These are phyloP conservation scores for Morone chrysops DNA, from an alignment of 2,113 vertebrate genomes.

Conservation along the genomic window DNA sequence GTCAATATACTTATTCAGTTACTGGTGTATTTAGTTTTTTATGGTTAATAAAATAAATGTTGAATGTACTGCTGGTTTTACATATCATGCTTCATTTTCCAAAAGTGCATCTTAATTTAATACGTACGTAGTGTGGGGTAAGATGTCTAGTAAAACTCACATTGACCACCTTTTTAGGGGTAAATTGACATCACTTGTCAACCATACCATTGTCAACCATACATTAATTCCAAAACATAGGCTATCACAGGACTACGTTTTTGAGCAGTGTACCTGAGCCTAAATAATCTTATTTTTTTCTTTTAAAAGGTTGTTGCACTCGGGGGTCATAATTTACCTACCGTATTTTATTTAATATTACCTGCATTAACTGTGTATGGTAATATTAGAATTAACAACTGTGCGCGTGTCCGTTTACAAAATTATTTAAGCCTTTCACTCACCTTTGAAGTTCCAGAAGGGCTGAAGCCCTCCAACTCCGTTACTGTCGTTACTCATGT, in stretches of 20 bases:
- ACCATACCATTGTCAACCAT: no score
- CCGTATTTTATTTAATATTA: no score
- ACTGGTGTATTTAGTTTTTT: no score
- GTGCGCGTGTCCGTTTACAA: no score
- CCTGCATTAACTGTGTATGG: no score
- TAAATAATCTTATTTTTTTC: background rate
- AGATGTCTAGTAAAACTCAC: background rate
- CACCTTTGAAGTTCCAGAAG: conserved; percentile 72
- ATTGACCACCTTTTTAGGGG: background rate
- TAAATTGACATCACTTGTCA: no score
- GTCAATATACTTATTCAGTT: no score
- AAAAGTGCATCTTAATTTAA: background rate
- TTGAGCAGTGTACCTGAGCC: no score
- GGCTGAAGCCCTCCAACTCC: conserved; percentile 59
- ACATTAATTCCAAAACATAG: background rate
- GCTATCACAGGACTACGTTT: no score
- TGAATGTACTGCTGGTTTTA: no score
- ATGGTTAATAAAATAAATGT: no score
- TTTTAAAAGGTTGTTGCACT: background rate
- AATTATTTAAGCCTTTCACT: conserved; percentile 31
- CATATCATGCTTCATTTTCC: background rate
- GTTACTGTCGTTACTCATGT: conserved; percentile 71
- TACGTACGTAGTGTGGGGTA: no score
- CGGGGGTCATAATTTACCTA: background rate
- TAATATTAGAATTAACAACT: background rate